Percentiles rank a stretch among this genome's conserved stretches.
Evolutionary conservation across 2,113 vertebrate species (phyloP).

Genomic region (Agapornis roseicollis): DNA sequence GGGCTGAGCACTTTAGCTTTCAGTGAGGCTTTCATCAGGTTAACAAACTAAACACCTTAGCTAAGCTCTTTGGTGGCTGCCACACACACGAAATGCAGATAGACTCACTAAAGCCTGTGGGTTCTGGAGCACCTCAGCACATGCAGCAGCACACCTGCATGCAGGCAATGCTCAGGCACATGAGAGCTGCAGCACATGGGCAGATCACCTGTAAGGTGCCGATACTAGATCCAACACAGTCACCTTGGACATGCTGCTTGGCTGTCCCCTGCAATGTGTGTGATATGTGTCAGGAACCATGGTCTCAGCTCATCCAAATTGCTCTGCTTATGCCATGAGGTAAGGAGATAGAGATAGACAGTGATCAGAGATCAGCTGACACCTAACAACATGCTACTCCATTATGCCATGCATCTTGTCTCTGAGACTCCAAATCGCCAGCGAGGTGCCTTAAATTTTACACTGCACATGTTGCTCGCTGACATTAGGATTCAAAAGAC

Average conservation of each 20-base stretch:
- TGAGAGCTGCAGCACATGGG: accelerated
- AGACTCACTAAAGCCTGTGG: accelerated
- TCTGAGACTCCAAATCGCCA: background rate
- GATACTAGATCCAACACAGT: accelerated
- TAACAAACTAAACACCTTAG: background rate
- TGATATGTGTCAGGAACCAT: background rate
- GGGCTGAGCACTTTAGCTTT: background rate
- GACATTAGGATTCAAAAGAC: background rate
- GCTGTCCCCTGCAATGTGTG: background rate
- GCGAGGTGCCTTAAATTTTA: background rate
- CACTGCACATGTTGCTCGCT: background rate
- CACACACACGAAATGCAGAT: accelerated
- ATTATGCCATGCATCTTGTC: background rate
- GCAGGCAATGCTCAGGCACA: accelerated
- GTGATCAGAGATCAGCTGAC: background rate
- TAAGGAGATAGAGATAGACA: background rate
- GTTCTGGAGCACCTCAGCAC: background rate
- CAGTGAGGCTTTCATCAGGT: background rate
- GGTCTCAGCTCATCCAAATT: background rate
- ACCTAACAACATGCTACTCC: background rate
- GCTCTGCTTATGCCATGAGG: background rate
- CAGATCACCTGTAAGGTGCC: accelerated
- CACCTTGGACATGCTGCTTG: background rate
- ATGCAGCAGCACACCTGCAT: accelerated
- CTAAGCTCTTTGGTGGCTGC: background rate